Base-by-base conservation (phyloP, 2,888 invertebrate genomes). In the Ectropis crepuscularia region DNA sequence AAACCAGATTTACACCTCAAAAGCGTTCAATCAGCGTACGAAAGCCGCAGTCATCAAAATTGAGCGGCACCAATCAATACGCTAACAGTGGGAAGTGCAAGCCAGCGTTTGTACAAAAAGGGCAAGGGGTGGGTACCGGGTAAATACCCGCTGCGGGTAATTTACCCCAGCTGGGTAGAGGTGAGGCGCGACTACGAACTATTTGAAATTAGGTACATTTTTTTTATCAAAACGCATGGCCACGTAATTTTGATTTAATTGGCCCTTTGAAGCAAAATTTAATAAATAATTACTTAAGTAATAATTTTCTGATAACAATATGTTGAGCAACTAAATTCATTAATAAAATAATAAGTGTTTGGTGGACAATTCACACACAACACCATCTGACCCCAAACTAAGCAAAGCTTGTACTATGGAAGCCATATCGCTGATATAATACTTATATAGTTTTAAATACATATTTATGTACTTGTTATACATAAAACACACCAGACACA, bases 121-220 rank as follows among this genome's bases (percentile, higher is more conserved):
- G 82, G 78, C 76, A 78, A 83, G 83, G 85, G 82, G 74, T 68
- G 72, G 53, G 28, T 38, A 68, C 61, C 78, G 80, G 79, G 85
- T 79, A 88, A 88, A 88, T 80, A 87, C 69, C 73, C 73, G 73
- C 79, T 84, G 86, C 83, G 87, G 87, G 86, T 85, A 87, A 88
- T 89, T 89, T 87, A 86, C 86, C 83, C 85, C 77, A 76, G 75
- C 78, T 73, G 71, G 67, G 74, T 68, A 68, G 72, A 73, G 73
- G 70, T 73, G 57, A 46, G 63, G 48, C 64, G 55, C 38, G 48
- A 38, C 42, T 37, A 55, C 55, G 38, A 47, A 43, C 5, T 47
- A 5, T 41, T 8, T 11, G 60, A 28, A 70, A 45, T 48, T 63
- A 10, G 7, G 47, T 9, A 16, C 28, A 5, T 28, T 11, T 45